phyloP scores from a whole-genome alignment of 1,140 invertebrate species.

The Leptinotarsa defecta region DNA sequence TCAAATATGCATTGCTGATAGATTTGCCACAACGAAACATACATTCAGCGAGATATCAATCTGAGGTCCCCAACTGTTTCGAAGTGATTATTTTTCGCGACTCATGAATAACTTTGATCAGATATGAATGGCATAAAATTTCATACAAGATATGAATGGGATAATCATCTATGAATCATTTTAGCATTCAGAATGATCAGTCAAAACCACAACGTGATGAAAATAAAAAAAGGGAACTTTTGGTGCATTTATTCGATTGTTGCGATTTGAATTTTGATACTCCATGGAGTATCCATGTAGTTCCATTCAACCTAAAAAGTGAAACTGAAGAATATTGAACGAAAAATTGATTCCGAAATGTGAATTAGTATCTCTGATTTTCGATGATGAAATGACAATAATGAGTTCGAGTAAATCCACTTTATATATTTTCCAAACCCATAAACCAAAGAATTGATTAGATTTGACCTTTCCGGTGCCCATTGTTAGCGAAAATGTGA shows the following conservation, averaged over 20 bases:
- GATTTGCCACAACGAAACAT: not conserved
- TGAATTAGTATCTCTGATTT: not conserved
- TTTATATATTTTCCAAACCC: not conserved
- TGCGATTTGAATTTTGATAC: too few species aligned
- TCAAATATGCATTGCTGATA: not conserved
- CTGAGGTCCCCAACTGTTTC: not conserved
- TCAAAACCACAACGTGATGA: not conserved
- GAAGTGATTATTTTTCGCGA: conserved; percentile 5
- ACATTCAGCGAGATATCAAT: not conserved
- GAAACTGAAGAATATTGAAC: too few species aligned
- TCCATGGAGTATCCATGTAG: too few species aligned
- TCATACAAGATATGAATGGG: not conserved
- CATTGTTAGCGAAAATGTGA: conserved; percentile 21
- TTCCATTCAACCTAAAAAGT: too few species aligned
- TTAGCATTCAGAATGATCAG: not conserved
- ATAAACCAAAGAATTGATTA: conserved; percentile 15
- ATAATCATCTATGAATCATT: not conserved
- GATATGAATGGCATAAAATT: conserved; percentile 2
- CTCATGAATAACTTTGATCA: not conserved
- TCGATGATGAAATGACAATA: not conserved
- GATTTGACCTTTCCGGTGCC: conserved; percentile 19
- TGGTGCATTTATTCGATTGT: too few species aligned
- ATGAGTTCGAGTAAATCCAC: not conserved
- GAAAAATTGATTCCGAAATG: too few species aligned
- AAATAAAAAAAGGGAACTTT: not conserved